phyloP scores from a whole-genome alignment of 2,113 vertebrate genomes.

The Prunella himalayana region DNA sequence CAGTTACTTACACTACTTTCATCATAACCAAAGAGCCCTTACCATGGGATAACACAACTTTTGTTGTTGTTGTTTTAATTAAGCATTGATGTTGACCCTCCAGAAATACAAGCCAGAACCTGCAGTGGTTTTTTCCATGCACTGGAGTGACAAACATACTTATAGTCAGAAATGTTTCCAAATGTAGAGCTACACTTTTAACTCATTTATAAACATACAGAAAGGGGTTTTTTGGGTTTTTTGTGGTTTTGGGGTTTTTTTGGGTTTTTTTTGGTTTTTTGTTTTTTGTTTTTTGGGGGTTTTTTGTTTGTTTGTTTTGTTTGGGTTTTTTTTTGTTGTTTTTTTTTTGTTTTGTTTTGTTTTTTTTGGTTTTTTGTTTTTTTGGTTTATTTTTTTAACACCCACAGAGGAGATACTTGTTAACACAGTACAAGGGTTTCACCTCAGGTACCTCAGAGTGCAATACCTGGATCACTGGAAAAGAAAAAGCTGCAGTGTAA shows the following conservation, averaged over 20 bases:
- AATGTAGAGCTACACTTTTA: background rate
- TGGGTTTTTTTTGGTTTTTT: too few relatives aligned
- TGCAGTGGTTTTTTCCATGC: background rate
- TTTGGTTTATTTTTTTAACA: background rate
- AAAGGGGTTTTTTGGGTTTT: background rate
- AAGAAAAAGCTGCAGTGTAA: background rate
- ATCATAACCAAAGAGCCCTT: background rate
- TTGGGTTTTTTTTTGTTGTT: too few relatives aligned
- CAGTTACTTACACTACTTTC: background rate
- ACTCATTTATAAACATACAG: background rate
- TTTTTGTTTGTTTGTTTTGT: too few relatives aligned
- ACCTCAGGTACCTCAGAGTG: background rate
- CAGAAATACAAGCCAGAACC: background rate
- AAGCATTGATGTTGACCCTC: background rate
- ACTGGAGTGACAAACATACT: background rate
- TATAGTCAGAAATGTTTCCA: background rate
- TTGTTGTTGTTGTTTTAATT: background rate
- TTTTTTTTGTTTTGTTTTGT: too few relatives aligned
- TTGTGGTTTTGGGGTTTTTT: too few relatives aligned
- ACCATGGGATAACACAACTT: background rate
- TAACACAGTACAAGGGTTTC: background rate
- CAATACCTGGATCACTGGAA: background rate
- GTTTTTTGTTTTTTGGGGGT: too few relatives aligned
- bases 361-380: too few relatives aligned
- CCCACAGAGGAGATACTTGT: background rate